Conservation (phyloP, 30 jellyfish, hydroid and myxozoan genomes). For the Calvadosia cruxmelitensis region DNA sequence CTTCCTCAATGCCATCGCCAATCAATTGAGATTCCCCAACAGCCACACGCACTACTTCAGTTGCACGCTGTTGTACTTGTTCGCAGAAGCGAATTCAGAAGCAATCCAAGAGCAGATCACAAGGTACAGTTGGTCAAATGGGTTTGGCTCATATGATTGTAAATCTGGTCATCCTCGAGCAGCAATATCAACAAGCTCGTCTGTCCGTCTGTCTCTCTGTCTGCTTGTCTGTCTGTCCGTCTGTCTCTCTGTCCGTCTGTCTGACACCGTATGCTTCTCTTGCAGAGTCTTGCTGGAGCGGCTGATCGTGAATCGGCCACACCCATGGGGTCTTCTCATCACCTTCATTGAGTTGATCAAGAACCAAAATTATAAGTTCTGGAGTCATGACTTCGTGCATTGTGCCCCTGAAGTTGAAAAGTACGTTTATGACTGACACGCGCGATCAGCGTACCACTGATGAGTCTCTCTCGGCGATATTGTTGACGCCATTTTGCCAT, state of each 20-base stretch:
- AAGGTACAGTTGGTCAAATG: too few species aligned
- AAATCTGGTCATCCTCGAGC: too few species aligned
- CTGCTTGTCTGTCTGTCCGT: too few species aligned
- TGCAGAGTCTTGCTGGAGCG: conserved; percentile 85
- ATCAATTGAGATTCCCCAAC: conserved; percentile 94
- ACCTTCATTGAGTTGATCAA: conserved; percentile 92
- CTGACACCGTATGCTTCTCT: neutral
- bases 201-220: too few species aligned
- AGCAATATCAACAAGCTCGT: too few species aligned
- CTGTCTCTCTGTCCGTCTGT: too few species aligned
- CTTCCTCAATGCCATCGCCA: conserved; percentile 92
- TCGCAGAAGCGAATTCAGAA: conserved; percentile 98
- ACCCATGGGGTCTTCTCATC: conserved; percentile 96
- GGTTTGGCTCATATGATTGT: too few species aligned
- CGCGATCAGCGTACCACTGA: neutral
- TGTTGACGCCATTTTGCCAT: too few species aligned
- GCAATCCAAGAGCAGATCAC: conserved; percentile 97
- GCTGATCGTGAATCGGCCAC: conserved; percentile 93
- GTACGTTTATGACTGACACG: conserved; percentile 19
- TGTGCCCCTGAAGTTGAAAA: conserved; percentile 98
- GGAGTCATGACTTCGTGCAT: conserved; percentile 97
- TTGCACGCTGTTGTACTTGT: conserved; percentile 82
- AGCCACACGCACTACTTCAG: conserved; percentile 98
- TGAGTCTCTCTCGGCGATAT: too few species aligned
- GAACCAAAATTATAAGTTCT: conserved; percentile 84